Evolutionary conservation across 2,113 vertebrate genomes (phyloP).

Genomic region (Vicugna pacos): DNA sequence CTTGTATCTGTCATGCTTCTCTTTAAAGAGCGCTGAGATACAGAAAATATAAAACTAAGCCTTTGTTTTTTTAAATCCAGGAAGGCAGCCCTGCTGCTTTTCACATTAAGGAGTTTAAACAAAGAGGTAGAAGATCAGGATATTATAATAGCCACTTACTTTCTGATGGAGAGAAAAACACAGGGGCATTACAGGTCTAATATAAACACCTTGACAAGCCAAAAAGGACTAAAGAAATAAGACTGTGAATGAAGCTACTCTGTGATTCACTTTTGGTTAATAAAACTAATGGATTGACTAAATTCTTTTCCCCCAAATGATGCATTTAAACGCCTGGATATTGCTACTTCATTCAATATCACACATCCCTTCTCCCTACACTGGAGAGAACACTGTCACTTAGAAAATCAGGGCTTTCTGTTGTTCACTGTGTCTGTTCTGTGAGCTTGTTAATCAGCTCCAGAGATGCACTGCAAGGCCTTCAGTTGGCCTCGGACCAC

Average conservation of each 20-base stretch:
- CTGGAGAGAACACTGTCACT: background rate
- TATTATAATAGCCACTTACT: background rate
- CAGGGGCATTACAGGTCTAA: background rate
- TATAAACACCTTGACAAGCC: background rate
- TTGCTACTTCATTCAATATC: background rate
- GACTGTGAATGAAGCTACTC: background rate
- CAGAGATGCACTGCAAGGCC: background rate
- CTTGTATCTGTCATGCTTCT: background rate
- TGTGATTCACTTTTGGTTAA: background rate
- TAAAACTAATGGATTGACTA: background rate
- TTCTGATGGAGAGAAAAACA: background rate
- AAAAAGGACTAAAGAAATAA: slow-evolving; percentile 20
- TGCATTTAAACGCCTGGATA: background rate
- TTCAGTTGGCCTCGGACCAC: slow-evolving; percentile 1
- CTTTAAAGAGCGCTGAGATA: background rate
- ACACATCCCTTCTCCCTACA: background rate
- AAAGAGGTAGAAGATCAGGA: background rate
- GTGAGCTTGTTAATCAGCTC: slow-evolving; percentile 43
- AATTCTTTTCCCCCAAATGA: background rate
- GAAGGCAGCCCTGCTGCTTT: background rate
- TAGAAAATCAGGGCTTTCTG: background rate
- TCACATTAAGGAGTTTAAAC: background rate
- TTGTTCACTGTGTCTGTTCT: background rate
- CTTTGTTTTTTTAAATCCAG: background rate
- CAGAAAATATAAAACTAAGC: background rate